These are phyloP conservation scores for Masticophis lateralis DNA, from an alignment of 2,797 vertebrate genomes.

Conservation along the genomic window DNA sequence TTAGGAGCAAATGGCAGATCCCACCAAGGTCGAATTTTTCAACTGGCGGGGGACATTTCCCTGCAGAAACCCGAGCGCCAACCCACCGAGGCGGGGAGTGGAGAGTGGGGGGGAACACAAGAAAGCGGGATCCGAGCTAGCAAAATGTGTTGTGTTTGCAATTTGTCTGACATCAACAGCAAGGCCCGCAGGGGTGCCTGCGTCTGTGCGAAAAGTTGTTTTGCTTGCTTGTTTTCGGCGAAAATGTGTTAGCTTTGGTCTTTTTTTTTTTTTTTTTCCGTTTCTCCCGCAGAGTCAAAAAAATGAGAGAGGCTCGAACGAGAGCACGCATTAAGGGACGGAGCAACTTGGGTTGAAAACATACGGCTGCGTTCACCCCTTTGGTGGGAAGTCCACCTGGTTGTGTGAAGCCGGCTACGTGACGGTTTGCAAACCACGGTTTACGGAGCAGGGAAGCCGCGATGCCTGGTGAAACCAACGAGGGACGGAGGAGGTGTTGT, in stretches of 20 bases:
- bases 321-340: not conserved
- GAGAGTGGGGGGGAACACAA: not conserved
- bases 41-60: not conserved
- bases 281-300: not conserved
- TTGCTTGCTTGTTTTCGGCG: not conserved
- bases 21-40: not conserved
- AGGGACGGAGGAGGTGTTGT: not conserved
- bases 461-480: not conserved
- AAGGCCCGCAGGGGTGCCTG: not conserved
- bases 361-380: not conserved
- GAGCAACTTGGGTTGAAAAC: not conserved
- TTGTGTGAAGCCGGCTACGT: not conserved
- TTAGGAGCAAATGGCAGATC: not conserved
- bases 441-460: not conserved
- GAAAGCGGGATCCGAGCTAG: not conserved
- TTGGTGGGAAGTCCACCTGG: rapidly evolving
- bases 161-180: not conserved
- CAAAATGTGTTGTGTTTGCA: not conserved
- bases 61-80: not conserved
- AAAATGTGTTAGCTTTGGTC: not conserved
- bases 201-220: not conserved
- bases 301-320: not conserved
- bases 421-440: not conserved
- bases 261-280: not conserved
- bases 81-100: not conserved